Conservation (phyloP, 2,888 invertebrate species). For the Dorcus parallelipipedus region DNA sequence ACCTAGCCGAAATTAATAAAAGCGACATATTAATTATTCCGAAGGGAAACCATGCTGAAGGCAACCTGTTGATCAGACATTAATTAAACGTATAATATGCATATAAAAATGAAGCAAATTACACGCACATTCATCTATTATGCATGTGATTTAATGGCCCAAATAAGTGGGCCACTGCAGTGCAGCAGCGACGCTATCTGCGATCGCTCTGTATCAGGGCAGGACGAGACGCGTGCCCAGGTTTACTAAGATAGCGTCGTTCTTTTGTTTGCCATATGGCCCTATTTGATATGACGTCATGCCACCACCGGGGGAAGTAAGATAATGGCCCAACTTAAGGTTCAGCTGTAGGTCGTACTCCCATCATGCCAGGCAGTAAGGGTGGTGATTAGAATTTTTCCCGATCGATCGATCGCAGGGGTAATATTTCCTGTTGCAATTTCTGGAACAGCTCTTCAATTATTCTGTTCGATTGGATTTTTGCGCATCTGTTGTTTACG, state of each 20-base stretch:
- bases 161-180: constrained; percentile 7
- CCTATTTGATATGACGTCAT: constrained; percentile 9
- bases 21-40: constrained; percentile 21
- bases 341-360: constrained; percentile 9
- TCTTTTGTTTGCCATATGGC: constrained; percentile 14
- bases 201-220: background rate
- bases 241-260: constrained; percentile 9
- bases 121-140: constrained; percentile 15
- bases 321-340: constrained; percentile 8
- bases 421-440: constrained; percentile 6
- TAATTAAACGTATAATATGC: constrained; percentile 24
- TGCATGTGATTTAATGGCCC: constrained; percentile 18
- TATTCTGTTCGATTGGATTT: background rate
- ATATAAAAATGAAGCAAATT: constrained; percentile 19
- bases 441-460: constrained; percentile 5
- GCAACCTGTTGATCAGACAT: constrained; percentile 24
- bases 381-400: background rate
- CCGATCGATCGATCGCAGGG: background rate
- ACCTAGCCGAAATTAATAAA: constrained; percentile 18
- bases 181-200: background rate
- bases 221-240: constrained; percentile 6
- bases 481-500: constrained; percentile 5
- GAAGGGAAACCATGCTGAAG: constrained; percentile 16
- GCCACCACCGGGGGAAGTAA: constrained; percentile 1
- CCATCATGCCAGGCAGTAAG: constrained; percentile 1